A percentile compares a stretch with the other conserved stretches of the same genome.
These are phyloP conservation scores for Dermatemys mawii DNA, from an alignment of 2,113 vertebrate genomes.

Conservation along the genomic window DNA sequence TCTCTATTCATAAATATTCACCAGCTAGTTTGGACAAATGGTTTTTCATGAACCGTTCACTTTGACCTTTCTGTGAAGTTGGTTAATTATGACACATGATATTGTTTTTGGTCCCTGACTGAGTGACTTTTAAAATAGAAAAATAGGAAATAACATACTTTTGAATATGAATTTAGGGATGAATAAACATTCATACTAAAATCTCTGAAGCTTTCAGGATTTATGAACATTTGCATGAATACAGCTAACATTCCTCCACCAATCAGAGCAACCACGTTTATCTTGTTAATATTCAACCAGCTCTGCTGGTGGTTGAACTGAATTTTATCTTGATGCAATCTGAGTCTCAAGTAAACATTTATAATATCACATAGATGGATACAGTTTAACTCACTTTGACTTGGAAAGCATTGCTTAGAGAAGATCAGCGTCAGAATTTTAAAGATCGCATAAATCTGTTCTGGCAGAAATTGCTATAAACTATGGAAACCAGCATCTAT, in stretches of 20 bases:
- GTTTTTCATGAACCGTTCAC: background rate
- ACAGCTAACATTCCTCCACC: background rate
- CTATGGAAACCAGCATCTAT: slow-evolving; percentile 57
- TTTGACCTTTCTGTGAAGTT: background rate
- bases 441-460: slow-evolving; percentile 18
- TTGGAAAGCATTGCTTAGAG: slow-evolving; percentile 34
- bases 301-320: background rate
- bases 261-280: background rate
- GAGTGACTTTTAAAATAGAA: background rate
- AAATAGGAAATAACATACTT: background rate
- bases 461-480: slow-evolving; percentile 6
- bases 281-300: background rate
- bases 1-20: slow-evolving; percentile 63
- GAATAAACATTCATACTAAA: background rate
- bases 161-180: background rate
- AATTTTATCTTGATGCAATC: background rate
- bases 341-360: slow-evolving; percentile 33
- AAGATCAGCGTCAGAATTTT: slow-evolving; percentile 41
- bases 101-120: background rate
- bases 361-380: slow-evolving; percentile 7
- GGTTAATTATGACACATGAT: background rate
- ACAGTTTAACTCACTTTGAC: slow-evolving; percentile 45
- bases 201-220: background rate
- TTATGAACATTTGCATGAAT: background rate
- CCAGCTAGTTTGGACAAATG: background rate